phyloP scores from a whole-genome alignment of 1,140 invertebrate genomes.

The Prorops nasuta region DNA sequence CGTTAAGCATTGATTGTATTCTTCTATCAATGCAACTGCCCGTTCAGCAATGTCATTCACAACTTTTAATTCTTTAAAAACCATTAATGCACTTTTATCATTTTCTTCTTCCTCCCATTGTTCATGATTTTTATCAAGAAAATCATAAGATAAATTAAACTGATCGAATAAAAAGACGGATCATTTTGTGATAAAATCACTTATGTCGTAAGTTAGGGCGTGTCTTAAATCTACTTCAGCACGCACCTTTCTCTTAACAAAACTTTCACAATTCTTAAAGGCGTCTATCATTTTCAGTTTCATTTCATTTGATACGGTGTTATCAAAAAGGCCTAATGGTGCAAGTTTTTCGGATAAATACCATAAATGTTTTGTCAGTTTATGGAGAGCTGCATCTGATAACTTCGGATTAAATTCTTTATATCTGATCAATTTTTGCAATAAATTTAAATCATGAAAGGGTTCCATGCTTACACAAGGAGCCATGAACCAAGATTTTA shows the following conservation, averaged over 20 bases:
- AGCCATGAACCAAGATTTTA: constrained; percentile 17
- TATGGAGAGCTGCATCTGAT: constrained; percentile 17
- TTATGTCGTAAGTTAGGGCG: constrained; percentile 2
- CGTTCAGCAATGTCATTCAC: constrained; percentile 9
- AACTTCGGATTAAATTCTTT: constrained; percentile 16
- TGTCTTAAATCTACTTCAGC: not conserved
- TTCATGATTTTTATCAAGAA: not conserved
- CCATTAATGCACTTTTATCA: not conserved
- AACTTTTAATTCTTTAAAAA: constrained; percentile 5
- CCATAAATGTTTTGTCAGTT: constrained; percentile 32
- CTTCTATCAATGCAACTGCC: not conserved
- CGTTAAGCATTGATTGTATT: not conserved
- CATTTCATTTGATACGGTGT: constrained; percentile 15
- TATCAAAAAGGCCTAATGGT: constrained; percentile 33
- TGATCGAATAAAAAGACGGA: constrained; percentile 8
- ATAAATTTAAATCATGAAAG: constrained; percentile 9
- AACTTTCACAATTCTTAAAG: not conserved
- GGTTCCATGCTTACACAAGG: constrained; percentile 14
- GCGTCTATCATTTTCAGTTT: constrained; percentile 18
- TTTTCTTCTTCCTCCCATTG: not conserved
- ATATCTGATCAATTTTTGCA: constrained; percentile 15
- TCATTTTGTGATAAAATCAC: constrained; percentile 11
- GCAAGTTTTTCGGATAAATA: constrained; percentile 28
- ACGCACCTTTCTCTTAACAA: not conserved
- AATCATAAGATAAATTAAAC: constrained; percentile 5